Conservation (phyloP, 2,888 invertebrate species). For the Lordiphosa fenestrarum region DNA sequence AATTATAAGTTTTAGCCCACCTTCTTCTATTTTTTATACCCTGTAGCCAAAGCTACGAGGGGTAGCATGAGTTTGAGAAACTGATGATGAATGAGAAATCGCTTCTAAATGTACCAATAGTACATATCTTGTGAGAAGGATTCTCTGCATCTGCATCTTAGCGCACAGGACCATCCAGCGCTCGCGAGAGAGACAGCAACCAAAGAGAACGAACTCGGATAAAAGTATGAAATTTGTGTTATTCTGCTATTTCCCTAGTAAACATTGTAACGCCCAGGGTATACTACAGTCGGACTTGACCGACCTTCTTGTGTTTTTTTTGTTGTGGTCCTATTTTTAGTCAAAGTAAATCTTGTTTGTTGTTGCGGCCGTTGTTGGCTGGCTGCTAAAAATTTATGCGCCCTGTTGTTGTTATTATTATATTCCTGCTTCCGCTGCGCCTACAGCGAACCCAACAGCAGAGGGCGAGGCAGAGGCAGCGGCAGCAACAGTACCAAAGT, state of each 20-base stretch:
- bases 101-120: too few species aligned
- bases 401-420: constrained; percentile 62
- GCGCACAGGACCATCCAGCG: too few species aligned
- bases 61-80: too few species aligned
- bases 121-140: too few species aligned
- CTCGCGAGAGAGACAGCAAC: too few species aligned
- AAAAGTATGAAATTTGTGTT: too few species aligned
- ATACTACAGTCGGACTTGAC: too few species aligned
- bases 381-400: constrained; percentile 55
- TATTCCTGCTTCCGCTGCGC: constrained; percentile 61
- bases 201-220: too few species aligned
- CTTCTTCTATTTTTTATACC: constrained; percentile 37
- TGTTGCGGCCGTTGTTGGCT: constrained; percentile 21
- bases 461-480: constrained; percentile 12
- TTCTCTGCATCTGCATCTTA: too few species aligned
- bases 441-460: constrained; percentile 35
- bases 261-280: too few species aligned
- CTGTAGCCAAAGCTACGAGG: constrained; percentile 14
- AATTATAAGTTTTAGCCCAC: constrained; percentile 51
- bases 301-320: constrained; percentile 28
- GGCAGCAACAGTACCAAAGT: constrained; percentile 46
- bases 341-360: constrained; percentile 13
- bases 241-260: too few species aligned
- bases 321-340: constrained; percentile 4
- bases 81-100: too few species aligned